Conservation (phyloP, 2,113 vertebrate genomes). For the Protobothrops mucrosquamatus region DNA sequence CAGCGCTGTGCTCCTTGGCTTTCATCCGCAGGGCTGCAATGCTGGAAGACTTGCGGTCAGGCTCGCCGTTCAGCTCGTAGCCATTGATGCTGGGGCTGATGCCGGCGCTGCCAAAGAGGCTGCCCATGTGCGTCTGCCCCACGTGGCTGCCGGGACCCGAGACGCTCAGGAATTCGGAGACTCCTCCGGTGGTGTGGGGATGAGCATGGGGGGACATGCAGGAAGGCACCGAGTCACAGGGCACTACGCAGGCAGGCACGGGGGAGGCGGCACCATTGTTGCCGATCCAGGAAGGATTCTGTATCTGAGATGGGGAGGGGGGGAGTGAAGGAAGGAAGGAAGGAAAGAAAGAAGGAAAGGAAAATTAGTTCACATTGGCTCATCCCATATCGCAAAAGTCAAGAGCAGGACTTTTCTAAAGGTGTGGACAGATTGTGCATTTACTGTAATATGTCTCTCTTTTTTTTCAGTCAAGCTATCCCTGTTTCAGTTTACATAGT, state of each 20-base stretch:
- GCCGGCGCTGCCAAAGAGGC: conserved; percentile 84
- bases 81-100: conserved; percentile 85
- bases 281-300: conserved; percentile 95
- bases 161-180: conserved; percentile 91
- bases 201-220: conserved; percentile 94
- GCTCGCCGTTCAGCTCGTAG: conserved; percentile 93
- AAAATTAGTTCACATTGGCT: rapidly evolving
- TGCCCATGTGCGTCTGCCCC: conserved; percentile 93
- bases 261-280: conserved; percentile 87
- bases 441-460: background rate
- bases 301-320: conserved; percentile 77
- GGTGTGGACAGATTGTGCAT: no score
- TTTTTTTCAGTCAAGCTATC: background rate
- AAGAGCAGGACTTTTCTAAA: background rate
- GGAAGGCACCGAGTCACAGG: conserved; percentile 90
- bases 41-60: conserved; percentile 97
- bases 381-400: background rate
- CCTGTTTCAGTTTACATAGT: background rate
- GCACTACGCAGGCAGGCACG: conserved; percentile 90
- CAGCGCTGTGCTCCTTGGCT: conserved; percentile 98
- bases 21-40: conserved; percentile 97
- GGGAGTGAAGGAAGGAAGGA: conserved; percentile 11
- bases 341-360: background rate
- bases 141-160: conserved; percentile 81
- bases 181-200: conserved; percentile 82